Percentiles rank a stretch among this genome's conserved stretches.
Evolutionary conservation across 1,140 invertebrate genomes (phyloP).

Genomic region (Marisa cornuarietis): DNA sequence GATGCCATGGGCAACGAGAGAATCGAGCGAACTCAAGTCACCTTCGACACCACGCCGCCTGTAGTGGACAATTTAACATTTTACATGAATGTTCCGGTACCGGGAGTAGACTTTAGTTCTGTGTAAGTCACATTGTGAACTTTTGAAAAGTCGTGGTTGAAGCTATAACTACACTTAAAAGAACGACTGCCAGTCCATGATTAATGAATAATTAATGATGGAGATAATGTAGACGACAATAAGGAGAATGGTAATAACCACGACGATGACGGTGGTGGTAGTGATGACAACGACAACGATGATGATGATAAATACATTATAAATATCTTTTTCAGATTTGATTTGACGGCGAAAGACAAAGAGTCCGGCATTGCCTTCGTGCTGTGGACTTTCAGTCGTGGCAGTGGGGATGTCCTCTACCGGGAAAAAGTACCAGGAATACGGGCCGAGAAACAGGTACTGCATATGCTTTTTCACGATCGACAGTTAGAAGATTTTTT

Average conservation of each 20-base stretch:
- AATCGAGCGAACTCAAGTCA: constrained; percentile 15
- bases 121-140: not conserved
- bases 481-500: no score
- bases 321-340: no score
- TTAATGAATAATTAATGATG: not conserved
- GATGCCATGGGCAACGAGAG: constrained; percentile 25
- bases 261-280: no score
- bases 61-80: not conserved
- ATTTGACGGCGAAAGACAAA: no score
- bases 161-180: not conserved
- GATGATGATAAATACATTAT: no score
- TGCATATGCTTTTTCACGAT: no score
- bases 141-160: no score
- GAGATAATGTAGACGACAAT: no score
- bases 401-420: no score
- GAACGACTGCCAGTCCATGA: not conserved
- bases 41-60: constrained; percentile 19
- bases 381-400: no score
- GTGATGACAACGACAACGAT: not conserved
- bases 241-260: no score
- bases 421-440: not conserved
- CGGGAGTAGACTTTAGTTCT: not conserved
- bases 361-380: no score
- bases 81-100: not conserved
- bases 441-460: not conserved